Evolutionary conservation across 64 coral and sea anemone species (phyloP).

Genomic region (Actinia equina): DNA sequence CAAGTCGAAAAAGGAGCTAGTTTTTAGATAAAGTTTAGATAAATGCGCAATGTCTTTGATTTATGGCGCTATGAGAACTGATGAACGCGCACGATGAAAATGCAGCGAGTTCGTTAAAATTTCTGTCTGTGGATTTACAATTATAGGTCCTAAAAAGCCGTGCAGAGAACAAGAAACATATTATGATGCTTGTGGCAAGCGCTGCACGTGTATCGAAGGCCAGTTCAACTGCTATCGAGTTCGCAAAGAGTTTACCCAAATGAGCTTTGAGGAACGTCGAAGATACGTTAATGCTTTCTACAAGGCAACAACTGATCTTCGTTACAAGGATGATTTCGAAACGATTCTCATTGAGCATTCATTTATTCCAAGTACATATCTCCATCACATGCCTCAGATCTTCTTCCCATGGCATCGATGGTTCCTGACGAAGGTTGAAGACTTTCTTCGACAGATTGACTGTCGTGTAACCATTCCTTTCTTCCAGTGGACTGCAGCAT

Average conservation of each 20-base stretch:
- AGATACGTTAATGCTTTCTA: constrained; percentile 32
- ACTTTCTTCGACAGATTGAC: constrained; percentile 58
- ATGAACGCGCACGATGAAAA: no score
- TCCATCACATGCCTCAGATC: constrained; percentile 72
- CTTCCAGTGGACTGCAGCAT: constrained; percentile 61
- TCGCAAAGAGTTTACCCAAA: constrained; percentile 58
- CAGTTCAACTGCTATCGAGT: constrained; percentile 32
- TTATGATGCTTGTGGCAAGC: constrained; percentile 23
- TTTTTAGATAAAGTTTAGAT: no score
- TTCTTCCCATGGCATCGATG: constrained; percentile 87
- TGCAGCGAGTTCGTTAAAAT: no score
- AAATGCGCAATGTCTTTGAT: no score
- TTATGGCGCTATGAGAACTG: no score
- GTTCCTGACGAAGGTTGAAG: constrained; percentile 64
- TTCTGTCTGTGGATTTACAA: no score
- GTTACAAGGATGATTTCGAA: constrained; percentile 54
- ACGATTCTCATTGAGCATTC: constrained; percentile 43
- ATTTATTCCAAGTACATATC: constrained; percentile 15
- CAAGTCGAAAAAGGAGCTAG: no score
- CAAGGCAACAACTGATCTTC: constrained; percentile 48
- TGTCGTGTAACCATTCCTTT: constrained; percentile 73
- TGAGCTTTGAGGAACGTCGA: constrained; percentile 44
- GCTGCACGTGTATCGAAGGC: constrained; percentile 39
- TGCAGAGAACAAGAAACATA: not conserved
- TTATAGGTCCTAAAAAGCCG: not conserved